phyloP scores from a whole-genome alignment of 2,888 invertebrate species.

The Pammene aurita region DNA sequence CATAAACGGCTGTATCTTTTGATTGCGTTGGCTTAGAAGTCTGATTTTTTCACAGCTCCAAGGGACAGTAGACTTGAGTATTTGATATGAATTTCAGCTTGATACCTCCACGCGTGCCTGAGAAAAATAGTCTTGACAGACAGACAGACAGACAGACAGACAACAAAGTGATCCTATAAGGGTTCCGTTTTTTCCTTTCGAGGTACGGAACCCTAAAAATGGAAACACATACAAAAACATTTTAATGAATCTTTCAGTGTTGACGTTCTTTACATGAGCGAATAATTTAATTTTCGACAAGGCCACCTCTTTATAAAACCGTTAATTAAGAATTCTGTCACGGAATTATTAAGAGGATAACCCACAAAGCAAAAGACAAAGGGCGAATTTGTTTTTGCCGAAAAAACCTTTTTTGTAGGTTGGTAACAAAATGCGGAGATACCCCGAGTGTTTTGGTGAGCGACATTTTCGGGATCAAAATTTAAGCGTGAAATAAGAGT shows the following conservation, averaged over 20 bases:
- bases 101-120: no score
- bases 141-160: no score
- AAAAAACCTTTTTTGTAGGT: slow-evolving; percentile 29
- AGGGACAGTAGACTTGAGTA: no score
- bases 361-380: slow-evolving; percentile 33
- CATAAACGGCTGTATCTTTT: no score
- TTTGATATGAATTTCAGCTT: no score
- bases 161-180: no score
- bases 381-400: slow-evolving; percentile 40
- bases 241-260: slow-evolving; percentile 3
- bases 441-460: slow-evolving; percentile 15
- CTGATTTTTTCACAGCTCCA: no score
- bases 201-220: no score
- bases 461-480: slow-evolving; percentile 23
- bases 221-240: no score
- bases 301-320: slow-evolving; percentile 10
- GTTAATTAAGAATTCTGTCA: slow-evolving; percentile 38
- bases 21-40: no score
- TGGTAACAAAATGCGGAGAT: slow-evolving; percentile 29
- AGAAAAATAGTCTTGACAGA: no score
- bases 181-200: no score
- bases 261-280: background rate
- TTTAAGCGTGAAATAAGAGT: slow-evolving; percentile 9
- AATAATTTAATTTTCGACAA: slow-evolving; percentile 15
- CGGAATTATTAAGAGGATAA: slow-evolving; percentile 27